phyloP scores from a whole-genome alignment of 2,113 vertebrate genomes.

The Vombatus ursinus region DNA sequence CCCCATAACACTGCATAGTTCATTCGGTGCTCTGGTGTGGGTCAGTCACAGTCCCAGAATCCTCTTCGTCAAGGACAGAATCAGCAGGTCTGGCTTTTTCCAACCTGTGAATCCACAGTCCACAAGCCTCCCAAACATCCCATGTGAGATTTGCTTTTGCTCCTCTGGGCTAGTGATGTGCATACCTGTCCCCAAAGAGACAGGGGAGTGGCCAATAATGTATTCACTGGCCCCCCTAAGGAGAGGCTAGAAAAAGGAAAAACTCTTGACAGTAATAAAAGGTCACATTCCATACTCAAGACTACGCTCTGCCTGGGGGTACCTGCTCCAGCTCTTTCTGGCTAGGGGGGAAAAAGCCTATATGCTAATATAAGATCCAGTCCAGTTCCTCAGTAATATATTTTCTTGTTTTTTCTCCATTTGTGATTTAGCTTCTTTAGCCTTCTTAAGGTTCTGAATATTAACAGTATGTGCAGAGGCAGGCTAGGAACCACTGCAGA shows the following conservation, averaged over 20 bases:
- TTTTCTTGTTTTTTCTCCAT: neutral
- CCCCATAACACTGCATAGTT: neutral
- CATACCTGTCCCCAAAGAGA: neutral
- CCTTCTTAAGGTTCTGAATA: neutral
- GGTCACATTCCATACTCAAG: neutral
- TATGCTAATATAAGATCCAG: neutral
- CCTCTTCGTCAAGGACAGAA: conserved; percentile 3
- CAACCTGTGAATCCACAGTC: neutral
- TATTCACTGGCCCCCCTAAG: neutral
- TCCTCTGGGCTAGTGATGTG: neutral
- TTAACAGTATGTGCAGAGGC: neutral
- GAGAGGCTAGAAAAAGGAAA: neutral
- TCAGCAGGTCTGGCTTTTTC: conserved; percentile 2
- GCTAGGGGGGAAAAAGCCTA: neutral
- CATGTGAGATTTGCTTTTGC: conserved; percentile 21
- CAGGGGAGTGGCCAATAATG: neutral
- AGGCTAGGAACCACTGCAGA: neutral
- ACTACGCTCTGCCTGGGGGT: neutral
- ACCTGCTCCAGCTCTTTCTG: neutral
- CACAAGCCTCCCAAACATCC: neutral
- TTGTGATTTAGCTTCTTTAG: neutral
- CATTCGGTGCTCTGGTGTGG: neutral
- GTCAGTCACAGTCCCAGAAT: conserved; percentile 15
- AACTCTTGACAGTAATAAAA: neutral
- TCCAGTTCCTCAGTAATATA: neutral